Percentiles rank a stretch among this genome's conserved stretches.
These are phyloP conservation scores for Sceliomorpha sp. DNA, from an alignment of 2,888 invertebrate genomes.

Conservation along the genomic window DNA sequence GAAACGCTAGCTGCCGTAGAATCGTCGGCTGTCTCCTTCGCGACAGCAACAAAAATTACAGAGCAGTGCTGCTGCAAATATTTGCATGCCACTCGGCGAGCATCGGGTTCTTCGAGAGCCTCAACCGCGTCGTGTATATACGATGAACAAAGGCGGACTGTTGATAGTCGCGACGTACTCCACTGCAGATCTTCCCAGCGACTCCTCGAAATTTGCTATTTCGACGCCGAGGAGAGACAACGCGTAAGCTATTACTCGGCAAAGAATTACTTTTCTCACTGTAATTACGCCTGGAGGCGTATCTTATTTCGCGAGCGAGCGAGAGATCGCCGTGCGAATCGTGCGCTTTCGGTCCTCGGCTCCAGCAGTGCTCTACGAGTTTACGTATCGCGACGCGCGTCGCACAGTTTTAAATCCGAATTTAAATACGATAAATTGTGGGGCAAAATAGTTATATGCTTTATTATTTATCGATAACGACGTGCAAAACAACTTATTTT, in stretches of 20 bases:
- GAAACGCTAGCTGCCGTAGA: slow-evolving; percentile 13
- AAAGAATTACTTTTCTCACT: slow-evolving; percentile 68
- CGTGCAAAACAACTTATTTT: too few relatives aligned
- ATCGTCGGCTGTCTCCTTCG: slow-evolving; percentile 3
- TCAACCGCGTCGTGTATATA: slow-evolving; percentile 5
- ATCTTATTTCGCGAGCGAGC: slow-evolving; percentile 63
- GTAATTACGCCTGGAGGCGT: slow-evolving; percentile 69
- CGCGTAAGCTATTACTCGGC: slow-evolving; percentile 64
- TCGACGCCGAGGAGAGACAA: slow-evolving; percentile 10
- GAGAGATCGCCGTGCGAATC: too few relatives aligned
- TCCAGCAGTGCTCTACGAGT: too few relatives aligned
- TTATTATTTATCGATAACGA: too few relatives aligned
- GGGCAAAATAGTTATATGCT: too few relatives aligned
- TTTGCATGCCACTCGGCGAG: slow-evolving; percentile 22
- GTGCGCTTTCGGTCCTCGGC: too few relatives aligned
- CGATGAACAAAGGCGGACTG: background rate
- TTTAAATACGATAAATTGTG: too few relatives aligned
- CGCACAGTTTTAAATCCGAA: too few relatives aligned
- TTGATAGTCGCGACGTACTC: background rate
- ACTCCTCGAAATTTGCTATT: background rate
- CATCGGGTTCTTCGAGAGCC: slow-evolving; percentile 1
- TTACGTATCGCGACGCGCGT: too few relatives aligned
- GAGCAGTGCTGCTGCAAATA: slow-evolving; percentile 14
- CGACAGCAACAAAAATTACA: slow-evolving; percentile 24
- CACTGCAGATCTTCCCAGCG: background rate